phyloP scores from a whole-genome alignment of 2,888 invertebrate species.

The Oxystoma pomonae region DNA sequence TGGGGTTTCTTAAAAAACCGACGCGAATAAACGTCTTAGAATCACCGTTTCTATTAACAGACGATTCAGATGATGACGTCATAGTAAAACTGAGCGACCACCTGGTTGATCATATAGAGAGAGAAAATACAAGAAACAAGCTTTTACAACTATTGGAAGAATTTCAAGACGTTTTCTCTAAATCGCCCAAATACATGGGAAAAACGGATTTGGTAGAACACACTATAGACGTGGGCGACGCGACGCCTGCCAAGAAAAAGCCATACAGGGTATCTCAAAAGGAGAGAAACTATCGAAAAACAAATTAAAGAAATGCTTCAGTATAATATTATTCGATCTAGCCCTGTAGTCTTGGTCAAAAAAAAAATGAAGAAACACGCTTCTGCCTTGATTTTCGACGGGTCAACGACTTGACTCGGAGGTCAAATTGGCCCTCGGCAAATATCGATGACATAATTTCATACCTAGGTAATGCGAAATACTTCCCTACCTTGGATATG shows the following conservation, averaged over 20 bases:
- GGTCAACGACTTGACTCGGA: background rate
- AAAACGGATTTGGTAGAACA: background rate
- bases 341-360: constrained; percentile 7
- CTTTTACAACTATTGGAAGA: background rate
- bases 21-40: background rate
- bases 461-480: background rate
- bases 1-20: background rate
- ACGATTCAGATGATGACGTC: background rate
- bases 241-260: background rate
- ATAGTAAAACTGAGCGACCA: background rate
- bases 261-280: constrained; percentile 9
- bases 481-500: background rate
- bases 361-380: background rate
- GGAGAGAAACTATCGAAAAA: too few relatives aligned
- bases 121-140: background rate
- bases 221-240: constrained; percentile 2
- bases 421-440: background rate
- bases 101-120: background rate
- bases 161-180: background rate
- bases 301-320: constrained; percentile 6
- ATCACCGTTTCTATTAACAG: background rate
- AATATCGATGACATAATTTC: background rate
- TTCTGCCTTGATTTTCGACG: constrained; percentile 4
- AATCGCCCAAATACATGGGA: background rate
- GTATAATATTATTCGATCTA: constrained; percentile 1